Evolutionary conservation across 64 coral and sea anemone species (phyloP).

Genomic region (Montipora cactus): DNA sequence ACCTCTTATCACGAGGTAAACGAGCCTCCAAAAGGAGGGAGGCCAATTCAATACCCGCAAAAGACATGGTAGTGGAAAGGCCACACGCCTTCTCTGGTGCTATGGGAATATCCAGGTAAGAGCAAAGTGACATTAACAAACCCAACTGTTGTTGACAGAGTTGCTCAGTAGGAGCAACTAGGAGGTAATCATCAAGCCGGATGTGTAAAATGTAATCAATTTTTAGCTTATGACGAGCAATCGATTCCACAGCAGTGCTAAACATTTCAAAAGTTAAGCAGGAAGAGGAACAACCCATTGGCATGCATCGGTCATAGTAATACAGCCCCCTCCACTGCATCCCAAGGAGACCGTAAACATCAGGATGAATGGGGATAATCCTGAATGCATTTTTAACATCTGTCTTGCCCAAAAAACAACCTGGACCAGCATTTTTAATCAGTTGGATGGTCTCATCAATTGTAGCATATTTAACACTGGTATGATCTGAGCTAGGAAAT

Average conservation of each 20-base stretch:
- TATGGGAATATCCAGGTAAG: too few species aligned
- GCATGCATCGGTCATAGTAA: too few species aligned
- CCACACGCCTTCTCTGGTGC: background rate
- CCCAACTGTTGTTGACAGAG: too few species aligned
- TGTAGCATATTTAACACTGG: constrained; percentile 21
- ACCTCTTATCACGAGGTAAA: background rate
- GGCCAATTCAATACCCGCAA: too few species aligned
- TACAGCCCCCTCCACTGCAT: background rate
- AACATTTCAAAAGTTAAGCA: constrained; percentile 10
- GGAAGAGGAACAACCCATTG: too few species aligned
- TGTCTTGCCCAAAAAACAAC: constrained; percentile 38
- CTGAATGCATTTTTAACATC: constrained; percentile 8
- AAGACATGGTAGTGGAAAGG: too few species aligned
- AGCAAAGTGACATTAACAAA: too few species aligned
- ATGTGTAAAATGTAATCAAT: background rate
- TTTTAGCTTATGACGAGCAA: background rate
- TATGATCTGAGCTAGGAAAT: constrained; percentile 1
- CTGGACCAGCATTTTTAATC: constrained; percentile 11
- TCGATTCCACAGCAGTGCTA: constrained; percentile 28
- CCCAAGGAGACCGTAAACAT: constrained; percentile 1
- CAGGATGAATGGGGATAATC: constrained; percentile 26
- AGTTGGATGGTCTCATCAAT: constrained; percentile 35
- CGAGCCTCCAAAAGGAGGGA: background rate
- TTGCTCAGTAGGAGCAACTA: too few species aligned
- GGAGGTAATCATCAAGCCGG: too few species aligned